Percentiles rank a stretch among this genome's conserved stretches.
phyloP scores from a whole-genome alignment of 2,888 invertebrate genomes.

The Leptinotarsa rubiginosa region DNA sequence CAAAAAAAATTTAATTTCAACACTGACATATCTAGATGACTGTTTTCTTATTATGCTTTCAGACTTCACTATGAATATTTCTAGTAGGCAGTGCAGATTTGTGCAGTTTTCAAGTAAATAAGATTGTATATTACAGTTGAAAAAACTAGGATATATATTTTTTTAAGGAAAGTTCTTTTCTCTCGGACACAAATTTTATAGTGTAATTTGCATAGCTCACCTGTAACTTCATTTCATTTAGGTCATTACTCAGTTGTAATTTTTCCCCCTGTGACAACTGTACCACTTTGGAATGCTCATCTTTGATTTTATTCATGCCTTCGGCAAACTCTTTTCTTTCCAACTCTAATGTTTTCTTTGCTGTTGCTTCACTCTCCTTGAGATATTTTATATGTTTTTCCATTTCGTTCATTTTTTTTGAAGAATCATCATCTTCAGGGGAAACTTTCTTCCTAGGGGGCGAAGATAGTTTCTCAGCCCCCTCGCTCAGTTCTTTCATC shows the following conservation, averaged over 20 bases:
- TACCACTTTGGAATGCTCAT: constrained; percentile 28
- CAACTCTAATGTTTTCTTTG: constrained; percentile 33
- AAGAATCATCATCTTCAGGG: constrained; percentile 1
- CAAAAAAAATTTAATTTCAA: too few relatives aligned
- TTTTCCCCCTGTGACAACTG: constrained; percentile 29
- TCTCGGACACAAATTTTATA: too few relatives aligned
- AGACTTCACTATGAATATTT: too few relatives aligned
- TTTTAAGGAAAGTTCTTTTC: too few relatives aligned
- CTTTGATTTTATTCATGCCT: constrained; percentile 18
- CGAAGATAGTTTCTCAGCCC: constrained; percentile 14
- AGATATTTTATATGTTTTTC: constrained; percentile 41
- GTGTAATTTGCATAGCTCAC: constrained; percentile 9
- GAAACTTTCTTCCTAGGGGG: constrained; percentile 32
- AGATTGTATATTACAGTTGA: too few relatives aligned
- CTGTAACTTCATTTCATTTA: constrained; percentile 18
- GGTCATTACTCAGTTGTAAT: constrained; percentile 14
- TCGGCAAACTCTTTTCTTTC: constrained; percentile 33
- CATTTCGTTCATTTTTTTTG: constrained; percentile 30
- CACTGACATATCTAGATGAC: too few relatives aligned
- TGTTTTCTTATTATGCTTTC: too few relatives aligned
- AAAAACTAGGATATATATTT: too few relatives aligned
- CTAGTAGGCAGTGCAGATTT: too few relatives aligned
- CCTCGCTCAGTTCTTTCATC: constrained; percentile 31
- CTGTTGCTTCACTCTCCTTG: constrained; percentile 33
- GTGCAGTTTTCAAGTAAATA: too few relatives aligned